Base-by-base conservation (phyloP, 37 sponge, comb jelly and placozoan species). In the Cladorhizidae sp. region DNA sequence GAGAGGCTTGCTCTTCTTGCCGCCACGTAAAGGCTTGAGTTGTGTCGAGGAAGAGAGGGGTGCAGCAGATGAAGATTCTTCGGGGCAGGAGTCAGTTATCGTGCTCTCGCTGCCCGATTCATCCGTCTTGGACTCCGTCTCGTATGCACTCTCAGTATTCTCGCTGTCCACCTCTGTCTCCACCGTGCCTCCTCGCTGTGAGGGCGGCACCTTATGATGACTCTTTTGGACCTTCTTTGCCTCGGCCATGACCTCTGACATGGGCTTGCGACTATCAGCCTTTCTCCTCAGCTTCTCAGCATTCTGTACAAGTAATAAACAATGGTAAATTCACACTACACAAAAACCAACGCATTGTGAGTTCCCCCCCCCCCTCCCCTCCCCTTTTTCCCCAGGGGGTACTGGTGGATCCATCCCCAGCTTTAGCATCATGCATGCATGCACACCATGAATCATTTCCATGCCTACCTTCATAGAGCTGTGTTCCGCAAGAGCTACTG, bases 401-500 rank as follows among this genome's bases (percentile, higher is more conserved):
- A n/a, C n/a, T n/a, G n/a, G n/a, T n/a, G n/a, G n/a, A n/a, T n/a
- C n/a, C n/a, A n/a, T n/a, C n/a, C n/a, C n/a, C n/a, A n/a, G n/a
- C n/a, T n/a, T n/a, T n/a, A n/a, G n/a, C n/a, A n/a, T n/a, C n/a
- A n/a, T n/a, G n/a, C n/a, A n/a, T n/a, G n/a, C n/a, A n/a, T n/a
- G n/a, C n/a, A n/a, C n/a, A n/a, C n/a, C n/a, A n/a, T n/a, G n/a
- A n/a, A n/a, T 17, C 21, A 40, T 39, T 20, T 9, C 37, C 0
- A 38, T 39, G 55, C 81, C 1, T 68, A 84, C 84, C 88, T 84
- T 83, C 41, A 77, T 86, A 0, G 70, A 43, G 57, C 65, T 83
- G 76, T 88, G 90, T 37, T 93, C 93, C 2, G 57, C 73, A 1
- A 93, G 67, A 42, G 93, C 83, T 64, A 77, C 42, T 14, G 67